A percentile compares a stretch with the other conserved stretches of the same genome.
phyloP scores from a whole-genome alignment of 2,888 invertebrate genomes.

The Pandemis heparana region DNA sequence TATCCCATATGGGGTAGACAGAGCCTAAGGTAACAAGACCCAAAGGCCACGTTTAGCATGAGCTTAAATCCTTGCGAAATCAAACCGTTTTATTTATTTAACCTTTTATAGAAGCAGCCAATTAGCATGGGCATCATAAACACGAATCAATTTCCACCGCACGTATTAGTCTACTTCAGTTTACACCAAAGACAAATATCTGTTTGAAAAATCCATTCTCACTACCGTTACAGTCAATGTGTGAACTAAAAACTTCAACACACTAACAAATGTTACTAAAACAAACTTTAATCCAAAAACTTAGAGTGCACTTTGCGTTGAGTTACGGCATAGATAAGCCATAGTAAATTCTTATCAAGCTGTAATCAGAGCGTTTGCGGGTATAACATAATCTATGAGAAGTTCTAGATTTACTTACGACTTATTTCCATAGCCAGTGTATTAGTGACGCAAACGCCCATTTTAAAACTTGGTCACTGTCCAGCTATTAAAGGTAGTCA shows the following conservation, averaged over 20 bases:
- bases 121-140: conserved; percentile 2
- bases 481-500: conserved; percentile 37
- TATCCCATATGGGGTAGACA: no score
- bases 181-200: conserved; percentile 28
- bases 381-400: conserved; percentile 32
- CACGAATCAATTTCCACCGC: conserved; percentile 12
- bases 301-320: conserved; percentile 2
- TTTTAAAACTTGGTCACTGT: conserved; percentile 49
- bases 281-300: neutral
- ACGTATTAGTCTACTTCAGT: conserved; percentile 23
- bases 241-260: conserved; percentile 18
- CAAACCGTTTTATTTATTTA: neutral
- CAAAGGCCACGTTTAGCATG: no score
- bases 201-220: conserved; percentile 30
- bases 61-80: neutral
- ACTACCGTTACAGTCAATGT: conserved; percentile 25
- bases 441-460: conserved; percentile 76
- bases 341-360: conserved; percentile 34
- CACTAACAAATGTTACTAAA: neutral
- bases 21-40: no score
- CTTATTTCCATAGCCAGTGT: conserved; percentile 80
- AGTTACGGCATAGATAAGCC: neutral
- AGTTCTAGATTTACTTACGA: conserved; percentile 65
- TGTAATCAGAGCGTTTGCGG: conserved; percentile 36
- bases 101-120: neutral